These are phyloP conservation scores for Actenoides hombroni DNA, from an alignment of 2,113 vertebrate genomes.

Conservation along the genomic window DNA sequence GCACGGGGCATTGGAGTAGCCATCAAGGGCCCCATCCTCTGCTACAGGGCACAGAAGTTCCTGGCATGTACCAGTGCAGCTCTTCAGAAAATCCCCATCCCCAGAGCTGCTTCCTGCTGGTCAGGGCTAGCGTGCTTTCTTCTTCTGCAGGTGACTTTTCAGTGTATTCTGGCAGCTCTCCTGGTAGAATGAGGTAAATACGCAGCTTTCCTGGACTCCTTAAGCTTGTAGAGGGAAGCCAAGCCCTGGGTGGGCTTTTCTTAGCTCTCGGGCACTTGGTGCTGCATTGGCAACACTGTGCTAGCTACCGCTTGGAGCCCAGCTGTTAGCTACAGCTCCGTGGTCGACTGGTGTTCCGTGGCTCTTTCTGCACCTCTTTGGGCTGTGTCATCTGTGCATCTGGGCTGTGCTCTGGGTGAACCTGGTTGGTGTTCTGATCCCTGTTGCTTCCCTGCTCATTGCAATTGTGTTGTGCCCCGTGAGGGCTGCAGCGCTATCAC, in stretches of 20 bases:
- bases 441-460: neutral
- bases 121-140: neutral
- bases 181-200: neutral
- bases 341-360: neutral
- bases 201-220: neutral
- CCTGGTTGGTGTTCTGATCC: neutral
- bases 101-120: neutral
- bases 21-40: neutral
- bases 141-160: neutral
- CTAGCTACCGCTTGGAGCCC: neutral
- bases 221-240: neutral
- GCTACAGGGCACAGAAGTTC: accelerated
- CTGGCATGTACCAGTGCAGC: neutral
- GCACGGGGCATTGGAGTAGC: accelerated
- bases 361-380: neutral
- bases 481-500: accelerated
- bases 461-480: accelerated
- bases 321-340: neutral
- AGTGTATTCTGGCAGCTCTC: neutral
- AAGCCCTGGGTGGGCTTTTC: neutral
- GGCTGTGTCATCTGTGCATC: neutral
- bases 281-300: neutral
- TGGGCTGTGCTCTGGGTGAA: neutral
- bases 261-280: accelerated
- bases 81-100: neutral